Evolutionary conservation across 2,797 vertebrate genomes (phyloP).

Genomic region (Eospalax fontanierii): DNA sequence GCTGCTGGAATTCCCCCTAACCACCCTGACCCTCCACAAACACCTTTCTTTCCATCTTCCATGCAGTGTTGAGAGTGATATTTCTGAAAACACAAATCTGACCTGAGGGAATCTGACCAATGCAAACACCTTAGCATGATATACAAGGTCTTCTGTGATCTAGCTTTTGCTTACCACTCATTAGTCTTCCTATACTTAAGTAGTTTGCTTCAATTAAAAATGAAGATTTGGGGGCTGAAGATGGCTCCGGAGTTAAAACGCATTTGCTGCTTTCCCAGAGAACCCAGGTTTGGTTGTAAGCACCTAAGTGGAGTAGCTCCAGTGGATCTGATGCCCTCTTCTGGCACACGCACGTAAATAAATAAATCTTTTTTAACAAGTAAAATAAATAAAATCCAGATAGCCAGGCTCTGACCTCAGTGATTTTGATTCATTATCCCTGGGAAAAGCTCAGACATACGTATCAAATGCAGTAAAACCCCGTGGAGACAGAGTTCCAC

Average conservation of each 20-base stretch:
- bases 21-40: neutral
- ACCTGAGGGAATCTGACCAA: neutral
- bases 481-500: neutral
- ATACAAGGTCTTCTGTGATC: neutral
- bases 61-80: neutral
- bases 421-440: neutral
- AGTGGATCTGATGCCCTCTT: neutral
- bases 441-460: neutral
- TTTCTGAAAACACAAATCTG: neutral
- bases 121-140: neutral
- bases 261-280: neutral
- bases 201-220: slow-evolving; percentile 42
- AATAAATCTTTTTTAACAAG: neutral
- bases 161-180: neutral
- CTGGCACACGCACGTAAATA: neutral
- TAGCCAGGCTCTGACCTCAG: neutral
- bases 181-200: neutral
- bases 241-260: no score
- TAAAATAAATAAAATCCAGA: neutral
- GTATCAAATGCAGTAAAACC: neutral
- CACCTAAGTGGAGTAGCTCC: neutral
- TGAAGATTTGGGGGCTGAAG: neutral
- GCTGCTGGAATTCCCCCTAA: neutral
- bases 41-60: neutral
- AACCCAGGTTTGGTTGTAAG: neutral